A percentile compares a stretch with the other conserved stretches of the same genome.
phyloP scores from a whole-genome alignment of 2,888 invertebrate genomes.

The Fissipunctia ypsillon region DNA sequence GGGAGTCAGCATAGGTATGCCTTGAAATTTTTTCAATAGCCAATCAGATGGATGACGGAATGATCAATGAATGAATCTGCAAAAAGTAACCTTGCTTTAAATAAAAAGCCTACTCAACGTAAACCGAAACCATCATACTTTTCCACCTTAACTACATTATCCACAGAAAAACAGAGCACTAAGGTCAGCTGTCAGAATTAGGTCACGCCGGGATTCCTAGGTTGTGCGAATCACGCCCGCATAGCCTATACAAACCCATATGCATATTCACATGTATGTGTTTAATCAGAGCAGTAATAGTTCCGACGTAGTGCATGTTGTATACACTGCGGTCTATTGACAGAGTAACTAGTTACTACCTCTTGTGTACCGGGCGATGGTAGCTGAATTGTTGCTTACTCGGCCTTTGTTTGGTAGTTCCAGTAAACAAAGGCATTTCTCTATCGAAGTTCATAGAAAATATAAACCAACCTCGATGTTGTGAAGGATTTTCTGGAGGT shows the following conservation, averaged over 20 bases:
- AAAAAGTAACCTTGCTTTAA: background rate
- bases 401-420: conserved; percentile 22
- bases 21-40: background rate
- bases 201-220: conserved; percentile 59
- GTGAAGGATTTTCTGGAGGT: background rate
- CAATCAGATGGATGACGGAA: background rate
- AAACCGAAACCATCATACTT: background rate
- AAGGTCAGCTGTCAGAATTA: conserved; percentile 44
- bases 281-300: conserved; percentile 46
- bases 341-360: conserved; percentile 30
- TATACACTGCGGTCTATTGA: conserved; percentile 38
- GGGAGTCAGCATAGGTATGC: background rate
- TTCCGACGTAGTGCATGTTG: conserved; percentile 17
- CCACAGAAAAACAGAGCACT: conserved; percentile 23
- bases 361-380: conserved; percentile 14
- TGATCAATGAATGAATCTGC: background rate
- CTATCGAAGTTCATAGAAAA: background rate
- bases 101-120: background rate
- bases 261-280: conserved; percentile 33
- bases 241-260: conserved; percentile 20
- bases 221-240: conserved; percentile 40
- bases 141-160: background rate
- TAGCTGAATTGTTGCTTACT: conserved; percentile 28
- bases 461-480: background rate
- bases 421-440: conserved; percentile 13